Evolutionary conservation across 2,888 invertebrate species (phyloP), one percentile per base, ranked within the genome.

Genomic region (Sesamia inferens): DNA sequence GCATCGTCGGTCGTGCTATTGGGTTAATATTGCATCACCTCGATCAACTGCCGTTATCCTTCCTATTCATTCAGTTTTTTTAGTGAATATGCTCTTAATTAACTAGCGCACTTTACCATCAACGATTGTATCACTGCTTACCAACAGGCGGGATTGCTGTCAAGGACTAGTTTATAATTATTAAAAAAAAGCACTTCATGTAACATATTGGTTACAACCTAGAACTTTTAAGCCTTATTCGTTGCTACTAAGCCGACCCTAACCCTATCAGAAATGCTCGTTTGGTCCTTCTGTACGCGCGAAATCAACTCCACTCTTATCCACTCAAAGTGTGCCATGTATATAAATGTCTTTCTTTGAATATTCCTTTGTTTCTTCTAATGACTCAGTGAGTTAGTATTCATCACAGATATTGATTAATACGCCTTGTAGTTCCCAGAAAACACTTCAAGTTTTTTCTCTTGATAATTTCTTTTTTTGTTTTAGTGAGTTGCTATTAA

Each of bases 331-430:
- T 82, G 66, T 78, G 82, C 66, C 71, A 44, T 69, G 75, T 71
- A 65, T 83, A 79, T 68, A 68, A 71, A 85, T 76, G 61, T 54
- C 65, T 54, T 48, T 63, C n/a, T 69, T 65, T 51, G 13, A 58
- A 71, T 64, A 82, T 67, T 44, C 71, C 57, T 79, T 66, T 63
- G 62, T 82, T 72, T 66, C 70, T 22, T 10, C 58, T 65, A 68
- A 65, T 73, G 58, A 63, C 54, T 82, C 48, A 70, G 22, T 51
- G 14, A 31, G 19, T 78, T 61, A 78, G 51, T 72, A 70, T 69
- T 61, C 62, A 57, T 64, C 48, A 62, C 71, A 71, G 31, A 47
- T 67, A 78, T 63, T 68, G 61, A 75, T 71, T 69, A 39, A 59
- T 66, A 70, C 39, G 67, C 39, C 14, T 57, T 54, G 24, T 69